phyloP scores from a whole-genome alignment of 2,888 invertebrate species.

The Acanthosepion esculentum region DNA sequence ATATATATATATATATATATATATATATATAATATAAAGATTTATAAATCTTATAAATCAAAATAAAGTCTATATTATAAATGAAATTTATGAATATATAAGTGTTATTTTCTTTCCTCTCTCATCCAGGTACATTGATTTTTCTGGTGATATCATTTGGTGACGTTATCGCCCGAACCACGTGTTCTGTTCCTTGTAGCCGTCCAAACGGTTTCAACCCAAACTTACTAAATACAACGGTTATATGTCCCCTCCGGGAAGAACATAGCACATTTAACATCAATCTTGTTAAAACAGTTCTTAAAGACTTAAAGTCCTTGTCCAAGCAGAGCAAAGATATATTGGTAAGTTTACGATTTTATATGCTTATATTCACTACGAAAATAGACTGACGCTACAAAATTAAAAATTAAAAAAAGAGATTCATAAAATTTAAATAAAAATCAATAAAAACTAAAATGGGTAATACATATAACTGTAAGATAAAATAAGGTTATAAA shows the following conservation, averaged over 20 bases:
- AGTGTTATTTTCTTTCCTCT: not conserved
- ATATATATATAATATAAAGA: too few relatives aligned
- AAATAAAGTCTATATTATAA: too few relatives aligned
- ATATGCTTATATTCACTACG: too few relatives aligned
- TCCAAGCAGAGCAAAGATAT: not conserved
- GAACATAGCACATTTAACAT: not conserved
- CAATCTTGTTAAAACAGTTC: not conserved
- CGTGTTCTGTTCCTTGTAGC: not conserved
- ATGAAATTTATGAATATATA: too few relatives aligned
- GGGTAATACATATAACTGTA: too few relatives aligned
- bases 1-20: too few relatives aligned
- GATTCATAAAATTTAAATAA: too few relatives aligned
- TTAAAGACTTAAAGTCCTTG: not conserved
- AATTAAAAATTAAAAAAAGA: too few relatives aligned
- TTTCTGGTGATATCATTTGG: not conserved
- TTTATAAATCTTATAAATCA: too few relatives aligned
- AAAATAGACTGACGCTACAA: too few relatives aligned
- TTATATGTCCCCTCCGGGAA: not conserved
- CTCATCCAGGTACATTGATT: not conserved
- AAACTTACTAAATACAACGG: not conserved
- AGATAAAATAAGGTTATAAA: too few relatives aligned
- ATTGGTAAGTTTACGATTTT: not conserved
- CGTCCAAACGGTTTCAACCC: constrained; percentile 8
- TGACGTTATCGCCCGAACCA: not conserved
- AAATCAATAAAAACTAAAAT: too few relatives aligned